These are phyloP conservation scores for Eilema sororculum DNA, from an alignment of 2,888 invertebrate genomes.

Conservation along the genomic window DNA sequence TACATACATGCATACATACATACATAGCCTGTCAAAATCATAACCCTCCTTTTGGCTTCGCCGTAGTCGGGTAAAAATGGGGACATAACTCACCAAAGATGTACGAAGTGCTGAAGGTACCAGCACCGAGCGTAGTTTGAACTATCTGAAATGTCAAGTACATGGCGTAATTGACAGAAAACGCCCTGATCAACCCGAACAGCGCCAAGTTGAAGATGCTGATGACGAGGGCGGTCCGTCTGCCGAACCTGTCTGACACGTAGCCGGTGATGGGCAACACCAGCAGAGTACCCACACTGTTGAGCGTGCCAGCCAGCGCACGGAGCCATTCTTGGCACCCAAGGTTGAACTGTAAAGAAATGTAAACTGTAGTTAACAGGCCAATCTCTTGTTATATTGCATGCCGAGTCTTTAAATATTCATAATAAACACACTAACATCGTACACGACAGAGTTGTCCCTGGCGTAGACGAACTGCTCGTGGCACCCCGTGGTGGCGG, in stretches of 20 bases:
- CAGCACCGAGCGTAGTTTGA: slow-evolving; percentile 82
- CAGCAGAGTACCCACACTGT: slow-evolving; percentile 89
- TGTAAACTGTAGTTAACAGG: background rate
- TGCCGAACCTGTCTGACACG: slow-evolving; percentile 89
- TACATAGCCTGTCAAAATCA: too few species aligned
- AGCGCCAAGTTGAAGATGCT: slow-evolving; percentile 76
- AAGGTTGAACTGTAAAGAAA: slow-evolving; percentile 85
- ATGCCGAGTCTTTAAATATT: background rate
- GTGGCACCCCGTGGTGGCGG: slow-evolving; percentile 49
- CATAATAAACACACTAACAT: slow-evolving; percentile 65
- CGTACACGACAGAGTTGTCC: slow-evolving; percentile 75
- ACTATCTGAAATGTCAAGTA: slow-evolving; percentile 82
- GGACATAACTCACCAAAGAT: slow-evolving; percentile 61
- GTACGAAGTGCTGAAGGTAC: slow-evolving; percentile 82
- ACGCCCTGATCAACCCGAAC: slow-evolving; percentile 83
- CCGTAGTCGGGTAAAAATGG: too few species aligned
- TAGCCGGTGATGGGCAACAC: slow-evolving; percentile 90
- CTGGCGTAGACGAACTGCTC: slow-evolving; percentile 70
- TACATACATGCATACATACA: too few species aligned
- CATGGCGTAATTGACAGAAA: slow-evolving; percentile 85
- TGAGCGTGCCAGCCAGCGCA: slow-evolving; percentile 90
- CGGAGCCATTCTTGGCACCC: slow-evolving; percentile 90
- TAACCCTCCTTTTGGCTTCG: too few species aligned
- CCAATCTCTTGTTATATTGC: background rate
- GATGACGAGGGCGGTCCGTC: slow-evolving; percentile 79